Percentiles rank a stretch among this genome's conserved stretches.
Evolutionary conservation across 2,888 invertebrate genomes (phyloP).

Genomic region (Phyllotreta cruciferae): DNA sequence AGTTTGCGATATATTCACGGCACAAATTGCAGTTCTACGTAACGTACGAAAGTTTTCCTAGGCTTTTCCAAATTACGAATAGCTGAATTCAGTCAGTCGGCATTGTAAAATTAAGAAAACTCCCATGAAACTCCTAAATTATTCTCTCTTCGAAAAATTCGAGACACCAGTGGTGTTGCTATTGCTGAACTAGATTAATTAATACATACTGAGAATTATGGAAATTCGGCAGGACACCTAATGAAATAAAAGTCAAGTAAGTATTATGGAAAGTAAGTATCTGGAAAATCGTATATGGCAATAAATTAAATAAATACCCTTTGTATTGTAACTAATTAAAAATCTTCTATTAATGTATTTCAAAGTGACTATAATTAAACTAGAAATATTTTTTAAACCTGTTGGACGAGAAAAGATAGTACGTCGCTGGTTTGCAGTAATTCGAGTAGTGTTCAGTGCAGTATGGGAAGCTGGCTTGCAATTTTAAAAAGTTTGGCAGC

Average conservation of each 20-base stretch:
- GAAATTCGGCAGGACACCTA: too few relatives aligned
- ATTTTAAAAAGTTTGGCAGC: conserved; percentile 30
- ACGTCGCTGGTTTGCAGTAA: conserved; percentile 14
- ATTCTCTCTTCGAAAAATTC: conserved; percentile 28
- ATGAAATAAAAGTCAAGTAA: too few relatives aligned
- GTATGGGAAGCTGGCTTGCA: conserved; percentile 22
- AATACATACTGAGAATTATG: too few relatives aligned
- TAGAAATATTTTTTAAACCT: too few relatives aligned
- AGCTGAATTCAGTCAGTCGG: conserved; percentile 29
- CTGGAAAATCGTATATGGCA: too few relatives aligned
- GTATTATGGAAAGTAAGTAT: too few relatives aligned
- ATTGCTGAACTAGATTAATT: too few relatives aligned
- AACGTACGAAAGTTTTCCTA: conserved; percentile 42
- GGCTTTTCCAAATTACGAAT: conserved; percentile 23
- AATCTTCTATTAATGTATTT: too few relatives aligned
- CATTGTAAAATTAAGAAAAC: conserved; percentile 33
- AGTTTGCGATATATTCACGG: conserved; percentile 49
- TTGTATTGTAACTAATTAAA: too few relatives aligned
- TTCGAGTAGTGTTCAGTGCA: conserved; percentile 24
- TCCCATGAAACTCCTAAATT: conserved; percentile 35
- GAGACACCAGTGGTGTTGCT: conserved; percentile 1
- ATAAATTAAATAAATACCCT: too few relatives aligned
- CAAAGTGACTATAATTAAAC: too few relatives aligned
- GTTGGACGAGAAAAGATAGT: too few relatives aligned
- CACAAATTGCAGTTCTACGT: conserved; percentile 39